A percentile compares a stretch with the other conserved stretches of the same genome.
Conservation (phyloP, 2,888 invertebrate genomes). For the Protonemura montana region DNA sequence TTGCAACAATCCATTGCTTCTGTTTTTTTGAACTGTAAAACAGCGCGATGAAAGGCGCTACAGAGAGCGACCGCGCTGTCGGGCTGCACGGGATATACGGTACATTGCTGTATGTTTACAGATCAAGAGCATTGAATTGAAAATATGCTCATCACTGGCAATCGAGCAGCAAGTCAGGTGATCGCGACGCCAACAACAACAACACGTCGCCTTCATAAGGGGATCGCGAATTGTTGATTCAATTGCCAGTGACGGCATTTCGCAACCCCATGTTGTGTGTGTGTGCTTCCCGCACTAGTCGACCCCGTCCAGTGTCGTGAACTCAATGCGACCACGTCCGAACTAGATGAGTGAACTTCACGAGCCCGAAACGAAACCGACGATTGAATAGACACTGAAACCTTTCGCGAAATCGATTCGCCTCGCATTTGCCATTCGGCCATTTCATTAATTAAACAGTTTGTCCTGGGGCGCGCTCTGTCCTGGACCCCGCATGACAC, state of each 20-base stretch:
- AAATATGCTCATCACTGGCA: neutral
- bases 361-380: neutral
- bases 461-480: neutral
- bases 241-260: too few species aligned
- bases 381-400: neutral
- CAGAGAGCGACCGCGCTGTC: neutral
- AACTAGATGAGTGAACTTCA: neutral
- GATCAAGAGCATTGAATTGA: too few species aligned
- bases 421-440: neutral
- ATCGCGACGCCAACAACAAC: neutral
- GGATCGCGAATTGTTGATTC: too few species aligned
- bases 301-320: neutral
- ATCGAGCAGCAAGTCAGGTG: neutral
- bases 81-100: too few species aligned
- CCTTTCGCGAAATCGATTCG: neutral
- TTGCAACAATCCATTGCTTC: neutral
- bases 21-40: slow-evolving; percentile 15
- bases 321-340: neutral
- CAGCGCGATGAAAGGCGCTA: neutral
- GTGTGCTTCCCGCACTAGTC: too few species aligned
- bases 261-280: too few species aligned
- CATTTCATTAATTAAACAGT: slow-evolving; percentile 7
- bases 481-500: neutral
- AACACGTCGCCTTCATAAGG: neutral
- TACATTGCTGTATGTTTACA: too few species aligned